These are phyloP conservation scores for Eueides isabella DNA, from an alignment of 1,140 invertebrate genomes.

Conservation along the genomic window DNA sequence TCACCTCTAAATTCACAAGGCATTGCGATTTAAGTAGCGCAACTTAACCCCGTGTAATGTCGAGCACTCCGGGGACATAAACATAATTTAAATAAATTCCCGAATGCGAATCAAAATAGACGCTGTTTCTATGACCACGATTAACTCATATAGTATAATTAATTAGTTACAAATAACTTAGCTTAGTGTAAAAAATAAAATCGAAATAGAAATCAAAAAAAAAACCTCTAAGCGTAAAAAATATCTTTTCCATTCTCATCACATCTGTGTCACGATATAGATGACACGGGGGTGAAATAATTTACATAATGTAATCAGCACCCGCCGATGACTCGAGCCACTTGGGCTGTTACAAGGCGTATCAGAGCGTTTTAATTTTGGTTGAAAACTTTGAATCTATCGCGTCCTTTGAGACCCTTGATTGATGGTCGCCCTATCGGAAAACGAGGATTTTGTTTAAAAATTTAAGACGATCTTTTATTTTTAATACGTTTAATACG, in stretches of 20 bases:
- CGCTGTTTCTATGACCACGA: no score
- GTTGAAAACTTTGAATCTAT: slow-evolving; percentile 60
- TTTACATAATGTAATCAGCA: slow-evolving; percentile 79
- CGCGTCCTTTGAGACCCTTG: slow-evolving; percentile 52
- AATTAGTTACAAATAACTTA: no score
- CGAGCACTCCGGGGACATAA: no score
- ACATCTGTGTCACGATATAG: slow-evolving; percentile 54
- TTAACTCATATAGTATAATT: no score
- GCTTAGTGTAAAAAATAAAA: no score
- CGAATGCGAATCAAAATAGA: no score
- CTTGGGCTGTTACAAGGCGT: slow-evolving; percentile 51
- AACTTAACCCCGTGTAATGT: no score
- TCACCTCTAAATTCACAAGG: no score
- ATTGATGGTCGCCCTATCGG: slow-evolving; percentile 55
- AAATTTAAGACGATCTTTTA: slow-evolving; percentile 10
- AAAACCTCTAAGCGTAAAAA: no score
- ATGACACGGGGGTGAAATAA: slow-evolving; percentile 61
- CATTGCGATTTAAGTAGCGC: no score
- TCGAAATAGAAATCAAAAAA: no score
- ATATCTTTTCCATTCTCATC: slow-evolving; percentile 38
- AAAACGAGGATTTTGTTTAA: slow-evolving; percentile 39
- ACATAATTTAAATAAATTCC: no score
- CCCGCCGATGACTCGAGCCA: slow-evolving; percentile 69
- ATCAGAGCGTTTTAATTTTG: slow-evolving; percentile 70
- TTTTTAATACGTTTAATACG: slow-evolving; percentile 2